Evolutionary conservation across 2,888 invertebrate genomes (phyloP), one percentile per base, ranked within the genome.

Genomic region (Brachyptera risi): DNA sequence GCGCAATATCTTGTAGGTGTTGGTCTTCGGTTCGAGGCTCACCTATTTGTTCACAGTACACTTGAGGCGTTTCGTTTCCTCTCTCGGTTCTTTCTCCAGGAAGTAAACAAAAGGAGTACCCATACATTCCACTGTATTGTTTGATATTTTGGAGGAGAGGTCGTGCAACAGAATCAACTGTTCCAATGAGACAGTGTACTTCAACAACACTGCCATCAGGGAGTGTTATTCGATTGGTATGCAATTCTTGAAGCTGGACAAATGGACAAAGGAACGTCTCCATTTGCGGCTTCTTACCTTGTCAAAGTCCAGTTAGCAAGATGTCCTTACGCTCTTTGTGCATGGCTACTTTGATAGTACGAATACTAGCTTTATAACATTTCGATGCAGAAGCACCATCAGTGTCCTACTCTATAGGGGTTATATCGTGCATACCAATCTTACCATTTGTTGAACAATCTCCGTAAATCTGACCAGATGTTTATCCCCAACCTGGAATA

Each of bases 151-250:
- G 56, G 1, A 56, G 35, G 9, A 38, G 17, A 7, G 56, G 35
- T 23, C 35, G 5, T 11, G 56, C 56, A 19, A 56, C 56, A n/a
- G 56, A 56, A 56, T 56, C 31, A 5, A 56, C 56, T 11, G 56
- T 24, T 56, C 37, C 56, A 13, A 56, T 31, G 19, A 31, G 1
- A 13, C 37, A 37, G 17, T 56, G 27, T 17, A 31, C 35, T 3
- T 31, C 17, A 4, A 38, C 31, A 26, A 51, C 51, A 21, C 31
- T 51, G 15, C 27, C 31, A 17, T 23, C 51, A n/a, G 1, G 11
- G 17, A 51, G 40, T 3, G 17, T 17, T 5, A 38, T 13, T 3
- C 40, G 15, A 38, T 19, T 44, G 2, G 3, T 19, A 19, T 44
- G 44, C 11, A 44, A 21, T 2, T 44, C 17, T 44, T 3, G 3